A percentile compares a stretch with the other conserved stretches of the same genome.
phyloP scores from a whole-genome alignment of 30 jellyfish, hydroid and myxozoan genomes.

The Nemopilema nomurai region DNA sequence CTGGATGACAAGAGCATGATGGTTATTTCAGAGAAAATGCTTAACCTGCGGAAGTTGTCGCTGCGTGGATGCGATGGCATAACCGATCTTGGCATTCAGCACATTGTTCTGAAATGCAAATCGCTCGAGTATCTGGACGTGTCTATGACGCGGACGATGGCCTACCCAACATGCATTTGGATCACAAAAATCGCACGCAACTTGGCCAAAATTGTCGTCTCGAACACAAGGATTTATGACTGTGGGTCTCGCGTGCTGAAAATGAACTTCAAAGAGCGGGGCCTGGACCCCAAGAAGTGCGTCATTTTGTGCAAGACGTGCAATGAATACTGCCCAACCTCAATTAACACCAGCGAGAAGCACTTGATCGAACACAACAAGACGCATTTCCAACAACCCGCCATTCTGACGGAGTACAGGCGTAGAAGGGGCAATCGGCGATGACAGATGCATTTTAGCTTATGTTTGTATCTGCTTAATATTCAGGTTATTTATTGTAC shows the following conservation, averaged over 20 bases:
- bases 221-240: constrained; percentile 31
- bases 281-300: constrained; percentile 24
- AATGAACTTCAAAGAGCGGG: constrained; percentile 15
- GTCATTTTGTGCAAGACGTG: constrained; percentile 2
- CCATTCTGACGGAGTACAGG: constrained; percentile 11
- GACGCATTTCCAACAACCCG: constrained; percentile 10
- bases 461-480: too few relatives aligned
- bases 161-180: constrained; percentile 45
- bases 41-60: constrained; percentile 8
- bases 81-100: constrained; percentile 14
- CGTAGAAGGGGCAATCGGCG: neutral
- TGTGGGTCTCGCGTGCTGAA: constrained; percentile 32
- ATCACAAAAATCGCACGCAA: constrained; percentile 3
- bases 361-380: neutral
- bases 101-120: constrained; percentile 6
- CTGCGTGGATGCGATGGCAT: constrained; percentile 25
- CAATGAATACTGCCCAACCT: constrained; percentile 1
- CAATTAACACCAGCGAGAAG: neutral
- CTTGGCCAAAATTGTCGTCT: constrained; percentile 12
- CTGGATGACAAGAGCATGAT: constrained; percentile 10
- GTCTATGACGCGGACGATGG: constrained; percentile 43
- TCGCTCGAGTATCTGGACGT: constrained; percentile 38
- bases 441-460: neutral
- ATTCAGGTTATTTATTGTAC: too few relatives aligned
- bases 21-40: neutral